Conservation (phyloP, 2,888 invertebrate species). For the Mamestra brassicae region DNA sequence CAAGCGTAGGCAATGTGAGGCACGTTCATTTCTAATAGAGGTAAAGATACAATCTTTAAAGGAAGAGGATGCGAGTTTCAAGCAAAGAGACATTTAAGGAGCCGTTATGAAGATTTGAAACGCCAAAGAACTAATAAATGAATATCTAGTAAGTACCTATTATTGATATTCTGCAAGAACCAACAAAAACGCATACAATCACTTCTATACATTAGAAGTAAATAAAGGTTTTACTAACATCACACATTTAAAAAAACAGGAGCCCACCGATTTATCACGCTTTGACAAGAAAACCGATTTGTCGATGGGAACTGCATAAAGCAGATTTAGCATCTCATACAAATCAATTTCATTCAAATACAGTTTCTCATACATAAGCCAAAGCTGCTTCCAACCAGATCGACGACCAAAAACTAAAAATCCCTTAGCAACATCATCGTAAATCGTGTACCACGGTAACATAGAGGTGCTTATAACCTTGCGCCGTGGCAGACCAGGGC, state of each 20-base stretch:
- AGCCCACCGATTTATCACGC: too few species aligned
- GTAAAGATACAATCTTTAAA: neutral
- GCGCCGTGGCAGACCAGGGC: slow-evolving; percentile 62
- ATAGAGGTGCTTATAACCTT: slow-evolving; percentile 63
- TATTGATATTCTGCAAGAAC: neutral
- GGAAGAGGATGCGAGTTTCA: neutral
- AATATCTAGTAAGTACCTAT: too few species aligned
- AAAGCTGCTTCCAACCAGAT: neutral
- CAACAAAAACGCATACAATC: too few species aligned
- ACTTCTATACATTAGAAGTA: too few species aligned
- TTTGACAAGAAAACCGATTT: neutral
- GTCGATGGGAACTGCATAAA: neutral
- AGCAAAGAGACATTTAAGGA: neutral
- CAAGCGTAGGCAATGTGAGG: neutral
- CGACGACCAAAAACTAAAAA: slow-evolving; percentile 2
- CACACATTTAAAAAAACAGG: neutral
- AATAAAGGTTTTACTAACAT: neutral
- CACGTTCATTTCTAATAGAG: neutral
- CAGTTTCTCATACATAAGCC: neutral
- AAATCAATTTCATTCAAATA: neutral
- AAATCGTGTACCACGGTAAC: slow-evolving; percentile 25
- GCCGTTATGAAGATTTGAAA: neutral
- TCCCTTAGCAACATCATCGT: slow-evolving; percentile 4
- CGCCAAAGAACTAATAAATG: neutral
- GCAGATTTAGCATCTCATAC: neutral